Evolutionary conservation across 2,113 vertebrate species (phyloP), one percentile per base, ranked within the genome.

Genomic region (Eonycteris spelaea): DNA sequence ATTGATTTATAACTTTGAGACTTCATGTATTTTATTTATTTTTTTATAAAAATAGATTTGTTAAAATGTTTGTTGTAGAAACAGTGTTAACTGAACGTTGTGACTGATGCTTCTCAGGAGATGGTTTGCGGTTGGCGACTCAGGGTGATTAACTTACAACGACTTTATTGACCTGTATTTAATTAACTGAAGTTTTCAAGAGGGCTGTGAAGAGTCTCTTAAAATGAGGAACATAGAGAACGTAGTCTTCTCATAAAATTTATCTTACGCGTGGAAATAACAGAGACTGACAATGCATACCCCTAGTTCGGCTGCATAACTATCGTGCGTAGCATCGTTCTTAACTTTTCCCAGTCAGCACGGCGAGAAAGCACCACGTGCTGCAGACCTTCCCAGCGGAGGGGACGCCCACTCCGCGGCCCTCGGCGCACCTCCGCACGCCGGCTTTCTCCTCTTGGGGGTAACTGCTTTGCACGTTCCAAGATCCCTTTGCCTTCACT

Each of bases 301-400:
- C 35, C 59, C 59, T 30, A 28, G 33, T 12, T 65, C 75, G 11
- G 48, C 70, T 14, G 26, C 6, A 16, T 11, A 65, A 14, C 67
- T 22, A 53, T 14, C 7, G 13, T 1, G 35, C 43, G 9, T 0
- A 33, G 5, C 9, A 6, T 33, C 45, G 14, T 38, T 63, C 38
- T 75, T 51, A 43, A 35, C 1, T 51, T 8, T 35, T 63, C 24
- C n/a, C 38, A 16, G 30, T 7, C 13, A 19, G n/a, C 22, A n/a
- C 0, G 21, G 26, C 24, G 1, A 88, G 77, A 70, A 70, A 19
- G 45, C 2, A 1, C 10, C 26, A 11, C 7, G 2, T 21, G 40
- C 38, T 3, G 61, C 33, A 22, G 6, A 0, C 30, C 35, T 33
- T 21, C 9, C 14, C 6, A 14, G 5, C 2, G 12, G 3, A 33